Percentiles rank a stretch among this genome's conserved stretches.
These are phyloP conservation scores for Poecile atricapillus DNA, from an alignment of 2,113 vertebrate species.

Conservation along the genomic window DNA sequence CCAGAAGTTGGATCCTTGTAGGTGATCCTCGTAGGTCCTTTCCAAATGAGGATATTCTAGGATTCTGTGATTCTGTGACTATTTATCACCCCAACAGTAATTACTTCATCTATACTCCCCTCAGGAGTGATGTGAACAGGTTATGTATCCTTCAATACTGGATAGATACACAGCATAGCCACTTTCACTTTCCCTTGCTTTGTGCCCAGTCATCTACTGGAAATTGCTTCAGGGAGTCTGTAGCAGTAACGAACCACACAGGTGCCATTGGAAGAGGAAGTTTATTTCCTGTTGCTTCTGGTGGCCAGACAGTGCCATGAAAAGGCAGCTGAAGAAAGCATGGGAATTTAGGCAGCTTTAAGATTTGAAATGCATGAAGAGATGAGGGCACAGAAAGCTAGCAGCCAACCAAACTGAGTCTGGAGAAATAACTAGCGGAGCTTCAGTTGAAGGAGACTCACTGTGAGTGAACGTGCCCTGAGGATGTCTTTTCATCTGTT, in stretches of 20 bases:
- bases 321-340: neutral
- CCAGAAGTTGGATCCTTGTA: neutral
- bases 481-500: constrained; percentile 41
- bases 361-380: neutral
- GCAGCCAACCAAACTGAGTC: neutral
- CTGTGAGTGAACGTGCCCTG: neutral
- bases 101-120: neutral
- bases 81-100: neutral
- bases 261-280: neutral
- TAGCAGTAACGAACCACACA: neutral
- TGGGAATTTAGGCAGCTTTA: neutral
- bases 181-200: neutral
- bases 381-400: neutral
- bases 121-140: neutral
- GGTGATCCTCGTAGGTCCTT: neutral
- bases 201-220: neutral
- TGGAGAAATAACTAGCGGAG: neutral
- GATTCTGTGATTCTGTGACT: neutral
- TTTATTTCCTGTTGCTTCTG: neutral
- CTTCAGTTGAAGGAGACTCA: neutral
- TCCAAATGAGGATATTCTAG: neutral
- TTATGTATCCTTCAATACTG: neutral
- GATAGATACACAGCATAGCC: neutral
- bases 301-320: neutral
- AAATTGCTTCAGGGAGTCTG: neutral